These are phyloP conservation scores for Rhagoletis pomonella DNA, from an alignment of 1,140 invertebrate species.

Conservation along the genomic window DNA sequence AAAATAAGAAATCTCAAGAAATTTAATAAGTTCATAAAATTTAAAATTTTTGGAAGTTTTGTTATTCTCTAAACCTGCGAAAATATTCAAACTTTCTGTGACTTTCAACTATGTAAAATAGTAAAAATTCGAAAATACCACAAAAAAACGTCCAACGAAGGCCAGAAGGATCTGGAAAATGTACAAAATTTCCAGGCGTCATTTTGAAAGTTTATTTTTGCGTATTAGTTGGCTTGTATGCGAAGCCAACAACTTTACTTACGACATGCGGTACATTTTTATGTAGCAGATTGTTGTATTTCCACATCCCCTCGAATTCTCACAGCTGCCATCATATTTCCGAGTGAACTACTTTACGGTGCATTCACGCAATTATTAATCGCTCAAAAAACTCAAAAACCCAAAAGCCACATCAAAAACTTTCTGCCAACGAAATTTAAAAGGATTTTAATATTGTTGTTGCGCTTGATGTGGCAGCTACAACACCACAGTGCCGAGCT, in stretches of 20 bases:
- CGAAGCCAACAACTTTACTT: neutral
- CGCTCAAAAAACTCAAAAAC: constrained; percentile 1
- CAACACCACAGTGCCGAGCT: neutral
- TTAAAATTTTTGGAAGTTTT: too few relatives aligned
- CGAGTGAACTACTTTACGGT: constrained; percentile 26
- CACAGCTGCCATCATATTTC: constrained; percentile 25
- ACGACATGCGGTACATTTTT: neutral
- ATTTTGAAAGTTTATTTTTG: neutral
- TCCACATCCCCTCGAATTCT: neutral
- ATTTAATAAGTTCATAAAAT: too few relatives aligned
- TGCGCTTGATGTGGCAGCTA: neutral
- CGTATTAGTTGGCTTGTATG: neutral
- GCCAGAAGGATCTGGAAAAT: neutral
- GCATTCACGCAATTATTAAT: constrained; percentile 39
- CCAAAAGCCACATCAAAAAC: neutral
- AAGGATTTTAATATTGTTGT: neutral
- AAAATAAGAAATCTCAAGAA: too few relatives aligned
- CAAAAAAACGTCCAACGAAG: neutral
- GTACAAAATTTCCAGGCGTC: neutral
- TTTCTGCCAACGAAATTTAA: neutral
- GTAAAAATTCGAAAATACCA: neutral
- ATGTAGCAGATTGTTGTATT: neutral
- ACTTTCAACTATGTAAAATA: too few relatives aligned
- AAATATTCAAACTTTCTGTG: too few relatives aligned
- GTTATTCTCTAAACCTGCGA: too few relatives aligned